These are phyloP conservation scores for Charadrius vociferus DNA, from an alignment of 2,113 vertebrate genomes.

Conservation along the genomic window DNA sequence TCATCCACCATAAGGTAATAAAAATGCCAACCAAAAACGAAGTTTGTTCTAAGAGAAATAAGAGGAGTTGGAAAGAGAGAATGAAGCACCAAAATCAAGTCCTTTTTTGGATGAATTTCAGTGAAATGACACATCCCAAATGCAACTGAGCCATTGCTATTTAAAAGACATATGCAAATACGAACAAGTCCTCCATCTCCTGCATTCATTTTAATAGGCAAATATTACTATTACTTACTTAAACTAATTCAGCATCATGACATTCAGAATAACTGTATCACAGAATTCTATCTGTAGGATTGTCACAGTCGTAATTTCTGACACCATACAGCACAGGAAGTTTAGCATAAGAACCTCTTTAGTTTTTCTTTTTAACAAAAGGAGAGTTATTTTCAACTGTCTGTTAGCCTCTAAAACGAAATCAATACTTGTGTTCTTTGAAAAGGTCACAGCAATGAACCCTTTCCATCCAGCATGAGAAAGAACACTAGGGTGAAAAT, in stretches of 20 bases:
- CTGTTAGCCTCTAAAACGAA: background rate
- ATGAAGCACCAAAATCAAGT: background rate
- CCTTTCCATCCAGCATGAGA: background rate
- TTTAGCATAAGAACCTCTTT: background rate
- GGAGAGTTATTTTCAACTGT: background rate
- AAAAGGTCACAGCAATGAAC: background rate
- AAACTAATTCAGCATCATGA: background rate
- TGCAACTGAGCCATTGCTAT: background rate
- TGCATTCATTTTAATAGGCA: background rate
- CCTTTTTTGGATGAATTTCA: background rate
- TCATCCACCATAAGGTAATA: constrained; percentile 78
- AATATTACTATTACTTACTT: background rate
- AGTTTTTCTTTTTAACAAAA: background rate
- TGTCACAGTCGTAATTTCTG: background rate
- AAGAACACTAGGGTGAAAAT: background rate
- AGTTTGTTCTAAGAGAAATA: constrained; percentile 81
- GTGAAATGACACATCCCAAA: background rate
- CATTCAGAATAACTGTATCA: background rate
- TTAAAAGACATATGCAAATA: background rate
- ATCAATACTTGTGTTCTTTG: background rate
- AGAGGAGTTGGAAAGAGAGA: background rate
- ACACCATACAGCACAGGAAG: background rate
- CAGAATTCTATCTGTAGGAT: background rate
- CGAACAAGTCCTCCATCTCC: background rate
- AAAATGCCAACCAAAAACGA: constrained; percentile 87